Evolutionary conservation across 92 coral and sea anemone species (phyloP), one percentile per base, ranked within the genome.

Genomic region (Parazoanthus atlanticus): DNA sequence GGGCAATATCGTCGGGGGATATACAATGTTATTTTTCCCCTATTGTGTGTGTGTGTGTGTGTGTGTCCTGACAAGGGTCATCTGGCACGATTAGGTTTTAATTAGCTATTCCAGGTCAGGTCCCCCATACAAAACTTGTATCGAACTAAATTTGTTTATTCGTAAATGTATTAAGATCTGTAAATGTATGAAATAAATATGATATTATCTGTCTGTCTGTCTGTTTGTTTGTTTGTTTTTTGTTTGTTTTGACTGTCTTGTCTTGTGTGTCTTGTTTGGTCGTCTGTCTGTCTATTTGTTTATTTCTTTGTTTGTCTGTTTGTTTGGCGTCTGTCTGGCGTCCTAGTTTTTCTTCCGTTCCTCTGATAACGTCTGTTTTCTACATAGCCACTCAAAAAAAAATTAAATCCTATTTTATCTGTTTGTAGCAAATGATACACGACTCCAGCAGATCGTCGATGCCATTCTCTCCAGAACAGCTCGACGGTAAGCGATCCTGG

Each of bases 391-490:
- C 21, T 13, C 46, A 26, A 13, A 1, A 26, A 13, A 1, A 26
- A 47, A 9, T 26, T 80, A 15, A 30, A 12, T 80, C 5, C 5
- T 80, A 2, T 9, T 23, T 32, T 19, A 26, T 80, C n/a, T 28
- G 41, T 79, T 16, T 54, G 26, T 61, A 80, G 84, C 84, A 80
- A 80, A 61, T 34, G 13, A 80, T 80, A 32, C 65, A 80, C 71
- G n/a, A 54, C 15, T 52, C 85, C 29, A 32, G 72, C 38, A 54
- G 46, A 34, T 56, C 85, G 0, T 80, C 69, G 49, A 25, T 56
- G 28, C 41, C 41, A 30, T 58, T 80, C 41, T 80, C 85, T 56
- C 43, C 29, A 0, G 70, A 56, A 32, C 85, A 80, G 17, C 85
- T 80, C 6, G 85, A 56, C 11, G 85, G 85, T 58, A 80, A 32